Conservation (phyloP, 2,888 invertebrate species). For the Cryptus viduatorius region DNA sequence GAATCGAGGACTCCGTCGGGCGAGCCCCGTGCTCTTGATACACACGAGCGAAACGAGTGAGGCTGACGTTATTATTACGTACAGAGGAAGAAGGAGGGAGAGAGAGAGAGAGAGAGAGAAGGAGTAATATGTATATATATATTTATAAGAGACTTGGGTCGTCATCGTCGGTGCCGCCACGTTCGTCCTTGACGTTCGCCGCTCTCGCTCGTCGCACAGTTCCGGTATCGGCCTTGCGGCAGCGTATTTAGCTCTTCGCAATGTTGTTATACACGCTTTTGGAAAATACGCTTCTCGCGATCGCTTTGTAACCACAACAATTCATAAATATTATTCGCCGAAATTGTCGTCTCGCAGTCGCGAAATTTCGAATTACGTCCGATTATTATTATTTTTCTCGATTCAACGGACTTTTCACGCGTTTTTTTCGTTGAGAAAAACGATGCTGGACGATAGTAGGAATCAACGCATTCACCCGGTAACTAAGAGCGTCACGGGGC, state of each 20-base stretch:
- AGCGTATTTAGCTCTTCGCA: constrained; percentile 27
- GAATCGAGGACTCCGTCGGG: constrained; percentile 58
- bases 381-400: not conserved
- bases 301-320: not conserved
- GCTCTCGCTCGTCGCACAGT: constrained; percentile 64
- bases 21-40: constrained; percentile 45
- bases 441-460: constrained; percentile 17
- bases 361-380: not conserved
- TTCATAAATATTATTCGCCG: not conserved
- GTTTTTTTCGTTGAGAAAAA: not conserved
- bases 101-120: constrained; percentile 6
- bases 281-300: constrained; percentile 14
- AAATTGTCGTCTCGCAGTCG: not conserved
- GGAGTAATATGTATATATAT: constrained; percentile 19
- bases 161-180: constrained; percentile 44
- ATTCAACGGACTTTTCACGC: too few relatives aligned
- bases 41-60: constrained; percentile 39
- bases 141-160: constrained; percentile 36
- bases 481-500: constrained; percentile 39
- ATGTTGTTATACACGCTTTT: constrained; percentile 28
- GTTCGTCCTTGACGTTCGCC: constrained; percentile 62
- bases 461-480: constrained; percentile 18
- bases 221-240: constrained; percentile 68
- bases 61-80: constrained; percentile 24
- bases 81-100: constrained; percentile 3